These are phyloP conservation scores for Trinectes maculatus DNA, from an alignment of 2,113 vertebrate species.

Conservation along the genomic window DNA sequence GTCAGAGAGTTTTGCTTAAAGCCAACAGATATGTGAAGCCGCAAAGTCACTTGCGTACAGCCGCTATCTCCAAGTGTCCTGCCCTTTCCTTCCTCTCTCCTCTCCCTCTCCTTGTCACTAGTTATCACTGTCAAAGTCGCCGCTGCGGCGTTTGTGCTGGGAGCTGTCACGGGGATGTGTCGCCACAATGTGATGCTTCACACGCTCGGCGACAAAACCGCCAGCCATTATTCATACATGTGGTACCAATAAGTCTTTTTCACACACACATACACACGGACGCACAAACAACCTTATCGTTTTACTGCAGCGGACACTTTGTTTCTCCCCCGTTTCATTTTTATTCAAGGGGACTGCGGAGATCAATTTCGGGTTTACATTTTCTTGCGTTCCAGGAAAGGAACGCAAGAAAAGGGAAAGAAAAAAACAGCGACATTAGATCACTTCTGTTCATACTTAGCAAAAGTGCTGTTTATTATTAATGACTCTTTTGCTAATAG, in stretches of 20 bases:
- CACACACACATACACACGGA: conserved; percentile 21
- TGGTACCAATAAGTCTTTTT: conserved; percentile 50
- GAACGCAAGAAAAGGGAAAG: conserved; percentile 25
- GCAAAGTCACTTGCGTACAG: conserved; percentile 60
- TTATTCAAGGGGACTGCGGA: conserved; percentile 35
- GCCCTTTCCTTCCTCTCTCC: conserved; percentile 68
- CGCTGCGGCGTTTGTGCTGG: conserved; percentile 60
- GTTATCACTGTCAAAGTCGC: conserved; percentile 72
- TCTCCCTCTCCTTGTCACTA: conserved; percentile 72
- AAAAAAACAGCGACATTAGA: conserved; percentile 19
- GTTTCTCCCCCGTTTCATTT: conserved; percentile 22
- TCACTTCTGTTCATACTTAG: conserved; percentile 32
- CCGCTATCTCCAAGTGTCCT: conserved; percentile 72
- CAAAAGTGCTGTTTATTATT: conserved; percentile 42
- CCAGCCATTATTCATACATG: conserved; percentile 50
- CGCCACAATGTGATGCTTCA: conserved; percentile 70
- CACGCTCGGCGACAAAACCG: conserved; percentile 66
- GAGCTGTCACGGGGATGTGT: conserved; percentile 75
- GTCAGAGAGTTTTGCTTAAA: conserved; percentile 42
- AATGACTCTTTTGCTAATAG: conserved; percentile 62
- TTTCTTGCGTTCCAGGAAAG: conserved; percentile 40
- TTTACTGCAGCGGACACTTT: conserved; percentile 37
- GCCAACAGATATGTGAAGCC: conserved; percentile 43
- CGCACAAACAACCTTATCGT: conserved; percentile 20
- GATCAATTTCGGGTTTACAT: conserved; percentile 27